Percentiles rank a stretch among this genome's conserved stretches.
Conservation (phyloP, 1,140 invertebrate species). For the Brachionus plicatilis region DNA sequence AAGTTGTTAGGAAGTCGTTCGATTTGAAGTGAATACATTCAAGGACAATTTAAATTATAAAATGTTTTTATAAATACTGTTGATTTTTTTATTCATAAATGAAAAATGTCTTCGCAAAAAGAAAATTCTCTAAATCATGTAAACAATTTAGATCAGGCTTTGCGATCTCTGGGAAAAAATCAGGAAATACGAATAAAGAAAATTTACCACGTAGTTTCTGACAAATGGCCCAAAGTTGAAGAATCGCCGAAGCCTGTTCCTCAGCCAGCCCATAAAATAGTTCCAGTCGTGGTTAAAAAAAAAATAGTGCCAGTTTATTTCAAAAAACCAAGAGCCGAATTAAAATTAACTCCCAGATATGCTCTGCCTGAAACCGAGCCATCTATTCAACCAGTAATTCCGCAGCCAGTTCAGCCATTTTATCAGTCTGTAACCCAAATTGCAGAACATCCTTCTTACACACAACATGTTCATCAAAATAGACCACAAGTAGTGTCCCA, state of each 20-base stretch:
- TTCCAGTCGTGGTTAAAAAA: not conserved
- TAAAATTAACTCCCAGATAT: not conserved
- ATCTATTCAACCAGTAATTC: not conserved
- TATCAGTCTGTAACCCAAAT: not conserved
- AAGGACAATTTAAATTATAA: not conserved
- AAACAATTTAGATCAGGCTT: not conserved
- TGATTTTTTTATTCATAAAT: not conserved
- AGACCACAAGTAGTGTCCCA: not conserved
- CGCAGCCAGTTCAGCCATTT: not conserved
- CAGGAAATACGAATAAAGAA: not conserved
- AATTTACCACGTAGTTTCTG: not conserved
- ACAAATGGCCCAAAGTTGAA: not conserved
- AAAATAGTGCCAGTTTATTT: not conserved
- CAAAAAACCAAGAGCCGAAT: not conserved
- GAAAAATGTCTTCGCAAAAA: not conserved
- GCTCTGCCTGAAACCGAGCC: not conserved
- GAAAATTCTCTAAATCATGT: not conserved
- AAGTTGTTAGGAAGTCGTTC: not conserved
- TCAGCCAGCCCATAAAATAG: not conserved
- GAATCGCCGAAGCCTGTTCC: not conserved
- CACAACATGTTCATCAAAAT: not conserved
- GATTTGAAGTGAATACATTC: not conserved
- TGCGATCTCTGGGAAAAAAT: not conserved
- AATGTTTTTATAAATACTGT: not conserved
- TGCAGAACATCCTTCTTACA: not conserved